phyloP scores from a whole-genome alignment of 1,140 invertebrate species.

The Harpegnathos saltator region DNA sequence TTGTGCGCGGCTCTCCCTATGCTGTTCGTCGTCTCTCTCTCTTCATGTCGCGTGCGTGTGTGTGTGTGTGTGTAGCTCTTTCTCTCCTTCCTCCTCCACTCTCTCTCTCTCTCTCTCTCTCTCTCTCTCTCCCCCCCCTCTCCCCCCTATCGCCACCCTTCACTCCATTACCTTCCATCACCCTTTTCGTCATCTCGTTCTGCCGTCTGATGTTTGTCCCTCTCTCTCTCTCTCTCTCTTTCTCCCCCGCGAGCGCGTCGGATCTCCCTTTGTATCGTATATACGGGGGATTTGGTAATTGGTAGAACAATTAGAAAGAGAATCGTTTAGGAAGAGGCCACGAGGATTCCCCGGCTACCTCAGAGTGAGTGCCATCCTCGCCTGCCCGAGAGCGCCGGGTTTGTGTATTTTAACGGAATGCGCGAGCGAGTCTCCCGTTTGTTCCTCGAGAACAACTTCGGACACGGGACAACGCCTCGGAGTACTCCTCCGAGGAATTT shows the following conservation, averaged over 20 bases:
- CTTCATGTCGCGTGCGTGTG: not conserved
- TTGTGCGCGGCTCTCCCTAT: slow-evolving; percentile 46
- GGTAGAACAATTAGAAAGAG: slow-evolving; percentile 29
- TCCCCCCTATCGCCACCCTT: slow-evolving; percentile 39
- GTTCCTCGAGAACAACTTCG: not conserved
- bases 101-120: slow-evolving; percentile 12
- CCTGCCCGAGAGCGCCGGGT: not conserved
- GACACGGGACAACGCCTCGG: not conserved
- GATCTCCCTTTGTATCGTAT: not conserved
- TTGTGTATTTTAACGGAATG: slow-evolving; percentile 31
- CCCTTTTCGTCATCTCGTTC: slow-evolving; percentile 32
- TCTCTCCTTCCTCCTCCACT: slow-evolving; percentile 31
- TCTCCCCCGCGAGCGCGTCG: too few relatives aligned
- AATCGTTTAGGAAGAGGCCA: slow-evolving; percentile 10
- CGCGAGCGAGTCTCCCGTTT: not conserved
- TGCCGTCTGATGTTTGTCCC: not conserved
- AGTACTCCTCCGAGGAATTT: not conserved
- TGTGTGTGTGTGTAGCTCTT: too few relatives aligned
- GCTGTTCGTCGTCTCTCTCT: slow-evolving; percentile 11
- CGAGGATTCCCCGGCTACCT: not conserved
- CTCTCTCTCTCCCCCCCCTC: slow-evolving; percentile 4
- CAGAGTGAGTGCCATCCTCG: not conserved
- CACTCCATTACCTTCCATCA: slow-evolving; percentile 25
- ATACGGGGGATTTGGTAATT: slow-evolving; percentile 38
- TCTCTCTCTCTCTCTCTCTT: not conserved